Evolutionary conservation across 2,797 vertebrate genomes (phyloP).

Genomic region (Scleropages formosus): DNA sequence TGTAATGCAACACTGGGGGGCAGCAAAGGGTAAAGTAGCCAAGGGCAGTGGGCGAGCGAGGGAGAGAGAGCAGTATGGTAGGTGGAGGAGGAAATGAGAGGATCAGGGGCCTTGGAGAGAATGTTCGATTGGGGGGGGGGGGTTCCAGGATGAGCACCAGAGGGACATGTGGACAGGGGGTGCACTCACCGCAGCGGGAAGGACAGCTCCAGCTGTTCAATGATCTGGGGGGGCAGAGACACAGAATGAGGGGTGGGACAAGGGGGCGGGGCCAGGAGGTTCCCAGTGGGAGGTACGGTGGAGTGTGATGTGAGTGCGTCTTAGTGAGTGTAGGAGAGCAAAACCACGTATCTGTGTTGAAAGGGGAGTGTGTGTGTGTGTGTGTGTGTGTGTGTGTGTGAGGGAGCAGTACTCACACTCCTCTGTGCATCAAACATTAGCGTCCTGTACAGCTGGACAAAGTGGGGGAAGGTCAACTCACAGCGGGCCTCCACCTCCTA

Average conservation of each 20-base stretch:
- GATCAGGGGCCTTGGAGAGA: background rate
- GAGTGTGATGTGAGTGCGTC: background rate
- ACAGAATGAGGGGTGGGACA: slow-evolving; percentile 10
- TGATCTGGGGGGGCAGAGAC: slow-evolving; percentile 68
- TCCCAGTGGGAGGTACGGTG: background rate
- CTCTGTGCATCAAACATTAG: slow-evolving; percentile 84
- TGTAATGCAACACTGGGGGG: slow-evolving; percentile 18
- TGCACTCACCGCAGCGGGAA: slow-evolving; percentile 77
- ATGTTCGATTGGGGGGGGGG: background rate
- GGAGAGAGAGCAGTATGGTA: background rate
- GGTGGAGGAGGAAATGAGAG: rapidly evolving
- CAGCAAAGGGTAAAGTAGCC: slow-evolving; percentile 16
- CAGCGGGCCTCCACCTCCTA: slow-evolving; percentile 81
- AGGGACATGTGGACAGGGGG: slow-evolving; percentile 49
- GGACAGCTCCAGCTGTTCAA: slow-evolving; percentile 83
- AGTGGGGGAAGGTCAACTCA: slow-evolving; percentile 75
- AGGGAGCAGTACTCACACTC: slow-evolving; percentile 64
- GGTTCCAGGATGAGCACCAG: background rate
- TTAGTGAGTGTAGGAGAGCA: background rate
- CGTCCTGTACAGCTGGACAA: slow-evolving; percentile 82
- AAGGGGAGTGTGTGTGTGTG: background rate
- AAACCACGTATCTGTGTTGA: background rate
- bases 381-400: background rate
- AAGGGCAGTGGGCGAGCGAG: slow-evolving; percentile 29
- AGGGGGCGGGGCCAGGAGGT: background rate